Base-by-base conservation (phyloP, 1,140 invertebrate genomes). In the Gonioctena quinquepunctata region DNA sequence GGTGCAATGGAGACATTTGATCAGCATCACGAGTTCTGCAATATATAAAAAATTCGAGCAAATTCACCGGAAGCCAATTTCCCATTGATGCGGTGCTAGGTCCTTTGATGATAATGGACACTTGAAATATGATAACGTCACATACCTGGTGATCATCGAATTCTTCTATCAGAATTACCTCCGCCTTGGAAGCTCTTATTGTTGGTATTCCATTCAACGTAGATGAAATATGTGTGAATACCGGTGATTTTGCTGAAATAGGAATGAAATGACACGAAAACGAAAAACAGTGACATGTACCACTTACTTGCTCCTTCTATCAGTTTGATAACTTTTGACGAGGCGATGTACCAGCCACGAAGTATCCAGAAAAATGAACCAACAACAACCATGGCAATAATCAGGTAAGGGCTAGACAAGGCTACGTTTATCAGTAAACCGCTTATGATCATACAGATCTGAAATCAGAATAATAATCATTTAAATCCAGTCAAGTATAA, bases 181-280 rank as follows among this genome's bases (percentile, higher is more conserved):
- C 77, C 5, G 81, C 81, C 6, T 90, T 71, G 0, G 75, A 76
- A 7, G 81, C 81, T 60, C 82, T 68, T 11, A 83, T 82, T 3
- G 82, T 83, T 0, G 74, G 76, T 13, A 83, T 74, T 21, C 82
- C 82, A 70, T 77, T 76, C 16, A 83, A 60, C 11, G 80, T 75
- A 0, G 82, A 80, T 63, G 69, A 81, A 19, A 95, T 85, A 76
- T 95, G 92, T 1, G 92, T 92, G 81, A 93, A 94, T 16, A 96
- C 87, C 0, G 94, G 94, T 67, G 88, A 90, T 74, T 90, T 88
- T 2, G 88, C 86, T 87, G 77, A 78, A 74, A 76, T 42, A 19
- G 64, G 27, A 66, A 19, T 5, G 16, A 8, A 59, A 18, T 42
- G 13, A 1, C 11, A 42, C 11, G 16, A 13, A 13, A 1, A 2